Base-by-base conservation (phyloP, 2,888 invertebrate genomes). In the Noctua fimbriata region DNA sequence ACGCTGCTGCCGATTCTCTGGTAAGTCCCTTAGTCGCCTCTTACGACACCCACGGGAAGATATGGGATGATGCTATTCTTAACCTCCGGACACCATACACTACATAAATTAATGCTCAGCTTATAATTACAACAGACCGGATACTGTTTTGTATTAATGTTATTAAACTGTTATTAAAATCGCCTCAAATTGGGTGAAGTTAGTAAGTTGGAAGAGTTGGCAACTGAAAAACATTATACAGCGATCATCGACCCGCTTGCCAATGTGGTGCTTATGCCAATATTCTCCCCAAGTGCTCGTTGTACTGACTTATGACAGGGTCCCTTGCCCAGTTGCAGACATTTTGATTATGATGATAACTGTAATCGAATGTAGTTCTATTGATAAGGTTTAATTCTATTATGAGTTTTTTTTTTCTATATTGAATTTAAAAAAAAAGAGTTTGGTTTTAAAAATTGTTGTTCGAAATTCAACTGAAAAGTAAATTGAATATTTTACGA, bases 261-360 rank as follows among this genome's bases (percentile, higher is more conserved):
- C 65, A 76, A 82, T 86, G 83, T 52, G 65, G 28, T 83, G 65
- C 28, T 85, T 69, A 72, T 60, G 76, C 72, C 75, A 86, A 82
- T 81, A 75, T 76, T 70, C 69, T 18, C 1, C 52, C 21, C 18
- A 65, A 86, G 28, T 32, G 69, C 67, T 47, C 58, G 28, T 81
- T 66, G 21, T 24, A 9, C 16, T 65, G 69, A 75, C 47, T 52
- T 73, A 73, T 76, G 69, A 58, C 28, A 7, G 63, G 18, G 2
- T 36, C 36, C 10, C 3, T 12, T 66, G 32, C 44, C 44, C 28
- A 75, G 44, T n/a, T 52, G 28, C 5, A 36, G 16, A 41, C 66
- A 7, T 74, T 74, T 41, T 73, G 18, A 55, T 10, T 28, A 49
- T 16, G 12, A 65, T 49, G 47, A 49, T 70, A 52, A 32, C 14